phyloP scores from a whole-genome alignment of 2,797 vertebrate species.

The Sciurus vulgaris region DNA sequence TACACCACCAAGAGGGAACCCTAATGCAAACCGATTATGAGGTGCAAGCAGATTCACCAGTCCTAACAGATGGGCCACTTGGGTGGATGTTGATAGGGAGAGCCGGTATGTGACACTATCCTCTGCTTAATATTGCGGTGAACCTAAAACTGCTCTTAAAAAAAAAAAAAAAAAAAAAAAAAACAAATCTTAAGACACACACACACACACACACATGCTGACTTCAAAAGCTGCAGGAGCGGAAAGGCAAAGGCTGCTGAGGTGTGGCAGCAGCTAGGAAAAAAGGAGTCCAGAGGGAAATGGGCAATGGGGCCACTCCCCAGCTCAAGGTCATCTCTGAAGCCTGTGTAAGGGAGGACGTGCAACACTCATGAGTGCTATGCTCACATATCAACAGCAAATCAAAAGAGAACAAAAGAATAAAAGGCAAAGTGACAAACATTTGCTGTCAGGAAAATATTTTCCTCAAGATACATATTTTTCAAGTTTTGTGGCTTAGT shows the following conservation, averaged over 20 bases:
- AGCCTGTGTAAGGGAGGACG: neutral
- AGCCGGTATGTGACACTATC: neutral
- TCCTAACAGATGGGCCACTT: rapidly evolving
- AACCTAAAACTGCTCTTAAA: neutral
- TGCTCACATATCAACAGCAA: neutral
- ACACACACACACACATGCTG: neutral
- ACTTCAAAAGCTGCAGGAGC: neutral
- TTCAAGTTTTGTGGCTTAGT: constrained; percentile 44
- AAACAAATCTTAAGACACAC: neutral
- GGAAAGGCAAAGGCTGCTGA: neutral
- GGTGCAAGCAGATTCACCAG: rapidly evolving
- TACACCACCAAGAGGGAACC: neutral
- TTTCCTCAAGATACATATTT: neutral
- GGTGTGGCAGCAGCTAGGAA: neutral
- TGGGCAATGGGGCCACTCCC: rapidly evolving
- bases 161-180: neutral
- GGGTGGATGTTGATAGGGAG: neutral
- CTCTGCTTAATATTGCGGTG: neutral
- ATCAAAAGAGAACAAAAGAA: neutral
- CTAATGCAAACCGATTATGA: rapidly evolving
- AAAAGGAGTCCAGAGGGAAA: neutral
- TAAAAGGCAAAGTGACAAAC: constrained; percentile 5
- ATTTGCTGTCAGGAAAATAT: constrained; percentile 4
- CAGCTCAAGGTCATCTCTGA: neutral
- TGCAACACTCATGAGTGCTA: neutral